These are phyloP conservation scores for Macrotrachela quadricornifera DNA, from an alignment of 1,140 invertebrate genomes.

Conservation along the genomic window DNA sequence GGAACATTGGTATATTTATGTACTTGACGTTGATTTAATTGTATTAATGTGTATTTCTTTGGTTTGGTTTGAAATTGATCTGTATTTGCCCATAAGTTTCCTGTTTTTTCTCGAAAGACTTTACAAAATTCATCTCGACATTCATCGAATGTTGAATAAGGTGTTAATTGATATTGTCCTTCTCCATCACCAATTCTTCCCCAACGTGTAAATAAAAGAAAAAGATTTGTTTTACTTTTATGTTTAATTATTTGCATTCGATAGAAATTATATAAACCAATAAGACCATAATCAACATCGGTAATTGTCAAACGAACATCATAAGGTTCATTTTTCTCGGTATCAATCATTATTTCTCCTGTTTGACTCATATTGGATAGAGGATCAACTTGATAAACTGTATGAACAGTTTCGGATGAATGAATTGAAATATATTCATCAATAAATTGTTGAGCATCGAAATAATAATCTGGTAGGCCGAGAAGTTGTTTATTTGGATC, in stretches of 20 bases:
- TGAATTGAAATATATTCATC: too few species aligned
- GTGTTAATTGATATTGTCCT: slow-evolving; percentile 35
- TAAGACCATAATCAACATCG: slow-evolving; percentile 27
- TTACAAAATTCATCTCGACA: slow-evolving; percentile 34
- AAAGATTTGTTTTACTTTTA: slow-evolving; percentile 31
- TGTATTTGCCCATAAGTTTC: slow-evolving; percentile 33
- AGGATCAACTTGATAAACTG: too few species aligned
- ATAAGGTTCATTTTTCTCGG: too few species aligned
- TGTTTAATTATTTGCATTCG: slow-evolving; percentile 35
- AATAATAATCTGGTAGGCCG: too few species aligned
- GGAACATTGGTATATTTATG: slow-evolving; percentile 1
- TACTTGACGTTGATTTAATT: slow-evolving; percentile 11
- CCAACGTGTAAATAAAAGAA: slow-evolving; percentile 35
- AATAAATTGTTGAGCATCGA: too few species aligned
- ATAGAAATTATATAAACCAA: slow-evolving; percentile 37
- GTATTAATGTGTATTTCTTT: slow-evolving; percentile 33
- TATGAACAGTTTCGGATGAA: too few species aligned
- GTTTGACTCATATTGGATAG: too few species aligned
- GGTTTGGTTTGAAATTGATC: slow-evolving; percentile 17
- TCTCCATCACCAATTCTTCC: slow-evolving; percentile 33
- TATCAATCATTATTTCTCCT: too few species aligned
- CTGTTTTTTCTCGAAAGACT: slow-evolving; percentile 35
- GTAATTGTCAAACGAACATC: slow-evolving; percentile 33
- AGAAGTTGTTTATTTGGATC: background rate
- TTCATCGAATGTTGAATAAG: slow-evolving; percentile 27